A percentile compares a stretch with the other conserved stretches of the same genome.
Evolutionary conservation across 2,888 invertebrate genomes (phyloP).

Genomic region (Sesia apiformis): DNA sequence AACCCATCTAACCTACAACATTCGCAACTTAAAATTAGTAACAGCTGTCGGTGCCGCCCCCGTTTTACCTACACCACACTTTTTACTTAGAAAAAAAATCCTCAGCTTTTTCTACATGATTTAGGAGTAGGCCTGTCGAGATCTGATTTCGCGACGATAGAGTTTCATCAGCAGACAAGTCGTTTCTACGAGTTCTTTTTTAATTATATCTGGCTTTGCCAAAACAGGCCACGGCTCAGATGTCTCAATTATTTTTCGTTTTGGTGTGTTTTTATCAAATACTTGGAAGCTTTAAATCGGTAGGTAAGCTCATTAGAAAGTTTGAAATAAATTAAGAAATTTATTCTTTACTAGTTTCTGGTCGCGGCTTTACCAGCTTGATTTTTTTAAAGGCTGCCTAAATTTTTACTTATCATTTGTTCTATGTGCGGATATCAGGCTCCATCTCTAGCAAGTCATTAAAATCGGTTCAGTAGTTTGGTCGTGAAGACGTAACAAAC

Average conservation of each 20-base stretch:
- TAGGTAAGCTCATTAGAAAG: too few species aligned
- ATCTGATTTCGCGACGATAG: conserved; percentile 66
- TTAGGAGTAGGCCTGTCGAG: conserved; percentile 33
- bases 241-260: conserved; percentile 25
- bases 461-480: too few species aligned
- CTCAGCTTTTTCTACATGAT: conserved; percentile 34
- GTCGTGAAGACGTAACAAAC: too few species aligned
- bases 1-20: conserved; percentile 8
- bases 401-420: too few species aligned
- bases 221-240: conserved; percentile 39
- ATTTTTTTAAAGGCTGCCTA: too few species aligned
- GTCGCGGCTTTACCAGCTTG: too few species aligned
- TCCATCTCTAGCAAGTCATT: too few species aligned
- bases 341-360: too few species aligned
- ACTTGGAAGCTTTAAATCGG: background rate
- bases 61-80: conserved; percentile 37
- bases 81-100: conserved; percentile 45
- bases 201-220: conserved; percentile 47
- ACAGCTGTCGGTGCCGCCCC: conserved; percentile 48
- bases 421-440: too few species aligned
- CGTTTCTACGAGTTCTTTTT: conserved; percentile 63
- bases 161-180: conserved; percentile 54
- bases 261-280: background rate
- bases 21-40: conserved; percentile 47
- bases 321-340: too few species aligned